These are phyloP conservation scores for Cantharis nigra DNA, from an alignment of 2,888 invertebrate species.

Conservation along the genomic window DNA sequence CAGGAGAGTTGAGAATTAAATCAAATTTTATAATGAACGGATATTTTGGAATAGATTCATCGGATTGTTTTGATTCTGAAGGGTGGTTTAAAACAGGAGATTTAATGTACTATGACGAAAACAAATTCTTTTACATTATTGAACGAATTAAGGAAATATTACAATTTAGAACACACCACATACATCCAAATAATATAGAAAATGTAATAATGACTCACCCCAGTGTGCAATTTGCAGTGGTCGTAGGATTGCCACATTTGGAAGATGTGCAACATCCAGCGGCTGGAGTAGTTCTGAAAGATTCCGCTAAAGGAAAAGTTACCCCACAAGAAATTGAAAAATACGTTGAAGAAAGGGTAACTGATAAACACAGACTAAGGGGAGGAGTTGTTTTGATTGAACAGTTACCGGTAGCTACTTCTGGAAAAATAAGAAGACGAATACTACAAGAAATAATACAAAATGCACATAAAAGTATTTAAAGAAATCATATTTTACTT, in stretches of 20 bases:
- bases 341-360: slow-evolving; percentile 32
- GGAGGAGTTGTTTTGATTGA: slow-evolving; percentile 34
- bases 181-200: slow-evolving; percentile 81
- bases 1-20: slow-evolving; percentile 60
- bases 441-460: slow-evolving; percentile 4
- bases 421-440: slow-evolving; percentile 28
- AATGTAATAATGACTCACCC: slow-evolving; percentile 70
- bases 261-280: slow-evolving; percentile 72
- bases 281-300: slow-evolving; percentile 60
- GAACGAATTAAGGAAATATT: slow-evolving; percentile 57
- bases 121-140: slow-evolving; percentile 54
- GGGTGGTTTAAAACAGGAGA: slow-evolving; percentile 60
- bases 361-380: slow-evolving; percentile 31
- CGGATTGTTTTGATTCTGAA: slow-evolving; percentile 50
- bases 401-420: slow-evolving; percentile 29
- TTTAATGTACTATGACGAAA: slow-evolving; percentile 56
- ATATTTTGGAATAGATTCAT: slow-evolving; percentile 57
- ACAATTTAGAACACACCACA: slow-evolving; percentile 58
- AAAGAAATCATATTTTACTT: no score
- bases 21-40: slow-evolving; percentile 48
- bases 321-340: slow-evolving; percentile 34
- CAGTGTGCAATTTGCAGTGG: slow-evolving; percentile 75
- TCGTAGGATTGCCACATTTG: slow-evolving; percentile 74
- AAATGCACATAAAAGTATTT: neutral
- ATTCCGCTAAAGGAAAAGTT: slow-evolving; percentile 11